Evolutionary conservation across 2,888 invertebrate species (phyloP).

Genomic region (Aphidoletes aphidimyza): DNA sequence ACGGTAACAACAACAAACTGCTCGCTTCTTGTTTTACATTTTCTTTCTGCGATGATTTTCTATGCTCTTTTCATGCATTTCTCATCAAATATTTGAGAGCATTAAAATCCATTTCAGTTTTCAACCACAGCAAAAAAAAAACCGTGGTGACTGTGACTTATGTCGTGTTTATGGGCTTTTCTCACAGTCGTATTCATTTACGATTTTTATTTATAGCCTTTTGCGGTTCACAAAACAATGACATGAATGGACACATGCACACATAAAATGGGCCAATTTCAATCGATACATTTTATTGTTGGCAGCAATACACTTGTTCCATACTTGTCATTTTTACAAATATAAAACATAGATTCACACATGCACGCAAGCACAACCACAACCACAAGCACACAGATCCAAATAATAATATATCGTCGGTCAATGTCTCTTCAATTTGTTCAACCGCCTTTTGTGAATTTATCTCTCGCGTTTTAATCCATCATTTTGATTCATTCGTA

Average conservation of each 20-base stretch:
- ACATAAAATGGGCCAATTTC: slow-evolving; percentile 24
- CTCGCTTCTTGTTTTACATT: background rate
- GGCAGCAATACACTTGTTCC: background rate
- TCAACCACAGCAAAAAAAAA: background rate
- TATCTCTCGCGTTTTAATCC: background rate
- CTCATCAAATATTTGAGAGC: background rate
- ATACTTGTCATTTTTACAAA: background rate
- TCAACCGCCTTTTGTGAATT: slow-evolving; percentile 5
- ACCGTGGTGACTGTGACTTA: slow-evolving; percentile 47
- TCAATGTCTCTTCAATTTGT: background rate
- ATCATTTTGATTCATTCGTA: background rate
- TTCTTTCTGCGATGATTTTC: slow-evolving; percentile 2
- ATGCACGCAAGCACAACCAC: too few relatives aligned
- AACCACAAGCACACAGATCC: too few relatives aligned
- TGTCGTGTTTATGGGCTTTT: slow-evolving; percentile 18
- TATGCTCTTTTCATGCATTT: background rate
- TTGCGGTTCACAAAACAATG: background rate
- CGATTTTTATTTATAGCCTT: slow-evolving; percentile 15
- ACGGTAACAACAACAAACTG: background rate
- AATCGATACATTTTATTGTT: too few relatives aligned
- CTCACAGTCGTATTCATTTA: background rate
- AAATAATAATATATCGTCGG: background rate
- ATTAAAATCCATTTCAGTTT: slow-evolving; percentile 16
- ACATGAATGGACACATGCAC: background rate
- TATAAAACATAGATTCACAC: background rate